These are phyloP conservation scores for Sialis fuliginosa DNA, from an alignment of 2,888 invertebrate genomes.

Conservation along the genomic window DNA sequence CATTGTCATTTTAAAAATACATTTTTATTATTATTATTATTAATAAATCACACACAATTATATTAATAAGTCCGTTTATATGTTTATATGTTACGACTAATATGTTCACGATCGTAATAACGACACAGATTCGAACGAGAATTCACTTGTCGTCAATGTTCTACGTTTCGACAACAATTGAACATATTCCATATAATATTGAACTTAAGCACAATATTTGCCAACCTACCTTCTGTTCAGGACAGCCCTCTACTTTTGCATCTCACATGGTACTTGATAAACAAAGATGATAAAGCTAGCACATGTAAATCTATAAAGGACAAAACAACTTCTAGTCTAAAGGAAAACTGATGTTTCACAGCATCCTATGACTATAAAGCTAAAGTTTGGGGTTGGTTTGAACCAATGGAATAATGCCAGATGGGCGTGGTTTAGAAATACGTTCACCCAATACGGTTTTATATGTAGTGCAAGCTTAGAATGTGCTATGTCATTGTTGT, in stretches of 20 bases:
- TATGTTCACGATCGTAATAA: neutral
- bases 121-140: neutral
- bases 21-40: neutral
- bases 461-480: conserved; percentile 20
- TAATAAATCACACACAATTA: neutral
- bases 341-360: neutral
- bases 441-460: conserved; percentile 30
- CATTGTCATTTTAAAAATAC: conserved; percentile 5
- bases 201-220: conserved; percentile 4
- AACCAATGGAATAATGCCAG: conserved; percentile 24
- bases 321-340: neutral
- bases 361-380: conserved; percentile 1
- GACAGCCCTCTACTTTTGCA: neutral
- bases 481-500: conserved; percentile 12
- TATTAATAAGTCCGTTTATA: neutral
- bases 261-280: neutral
- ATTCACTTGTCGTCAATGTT: neutral
- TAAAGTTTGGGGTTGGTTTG: conserved; percentile 19
- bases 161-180: conserved; percentile 4
- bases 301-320: neutral
- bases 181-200: conserved; percentile 6
- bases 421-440: conserved; percentile 25
- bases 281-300: neutral
- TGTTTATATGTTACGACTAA: neutral
- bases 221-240: conserved; percentile 5